Percentiles rank a stretch among this genome's conserved stretches.
These are phyloP conservation scores for Drosophila malerkotliana DNA, from an alignment of 1,140 invertebrate genomes.

Conservation along the genomic window DNA sequence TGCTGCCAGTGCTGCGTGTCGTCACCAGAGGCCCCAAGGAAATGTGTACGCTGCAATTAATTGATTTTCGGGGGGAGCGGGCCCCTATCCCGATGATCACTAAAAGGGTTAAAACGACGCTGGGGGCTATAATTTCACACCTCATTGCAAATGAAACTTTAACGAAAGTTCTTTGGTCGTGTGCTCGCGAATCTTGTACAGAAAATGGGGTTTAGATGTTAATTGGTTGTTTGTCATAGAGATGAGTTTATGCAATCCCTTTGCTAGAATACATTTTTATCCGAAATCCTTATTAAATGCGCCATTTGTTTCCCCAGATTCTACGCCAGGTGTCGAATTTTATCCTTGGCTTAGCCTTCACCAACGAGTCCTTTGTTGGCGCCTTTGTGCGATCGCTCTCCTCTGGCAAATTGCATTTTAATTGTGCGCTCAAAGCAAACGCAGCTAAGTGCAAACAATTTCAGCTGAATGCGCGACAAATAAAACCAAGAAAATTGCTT, in stretches of 20 bases:
- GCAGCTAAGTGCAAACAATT: conserved; percentile 72
- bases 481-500: conserved; percentile 45
- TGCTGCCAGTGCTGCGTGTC: conserved; percentile 13
- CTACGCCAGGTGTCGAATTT: conserved; percentile 39
- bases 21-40: conserved; percentile 12
- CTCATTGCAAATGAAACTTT: conserved; percentile 21
- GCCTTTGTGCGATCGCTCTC: conserved; percentile 41
- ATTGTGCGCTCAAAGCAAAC: conserved; percentile 67
- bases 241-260: not conserved
- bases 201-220: not conserved
- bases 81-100: not conserved
- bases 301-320: conserved; percentile 10
- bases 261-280: not conserved
- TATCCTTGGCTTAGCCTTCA: conserved; percentile 15
- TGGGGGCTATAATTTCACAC: conserved; percentile 20
- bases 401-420: conserved; percentile 72
- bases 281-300: conserved; percentile 24
- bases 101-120: conserved; percentile 6
- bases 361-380: conserved; percentile 35
- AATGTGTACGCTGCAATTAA: conserved; percentile 31
- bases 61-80: conserved; percentile 27
- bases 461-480: conserved; percentile 73
- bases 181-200: not conserved
- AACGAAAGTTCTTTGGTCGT: conserved; percentile 1
- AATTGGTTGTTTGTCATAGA: conserved; percentile 3